These are phyloP conservation scores for Berghia stephanieae DNA, from an alignment of 1,140 invertebrate genomes.

Conservation along the genomic window DNA sequence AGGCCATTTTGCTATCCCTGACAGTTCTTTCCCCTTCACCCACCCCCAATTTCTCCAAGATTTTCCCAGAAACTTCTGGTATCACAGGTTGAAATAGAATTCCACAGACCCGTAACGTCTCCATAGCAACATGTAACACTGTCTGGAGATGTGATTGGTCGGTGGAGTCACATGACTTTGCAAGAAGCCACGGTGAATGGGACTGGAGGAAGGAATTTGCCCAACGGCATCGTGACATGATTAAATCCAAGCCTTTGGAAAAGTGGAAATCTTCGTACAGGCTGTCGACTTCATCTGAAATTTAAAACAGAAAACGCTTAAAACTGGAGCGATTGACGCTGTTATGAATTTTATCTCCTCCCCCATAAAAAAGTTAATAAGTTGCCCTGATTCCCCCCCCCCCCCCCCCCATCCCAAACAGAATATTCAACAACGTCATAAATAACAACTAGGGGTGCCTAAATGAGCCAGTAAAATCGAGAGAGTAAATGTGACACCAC, in stretches of 20 bases:
- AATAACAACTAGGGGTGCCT: too few species aligned
- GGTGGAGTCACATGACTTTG: constrained; percentile 64
- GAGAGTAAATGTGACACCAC: too few species aligned
- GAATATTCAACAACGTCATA: too few species aligned
- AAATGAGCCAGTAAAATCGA: too few species aligned
- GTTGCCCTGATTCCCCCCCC: too few species aligned
- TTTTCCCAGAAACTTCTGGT: constrained; percentile 77
- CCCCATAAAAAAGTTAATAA: too few species aligned
- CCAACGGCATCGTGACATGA: constrained; percentile 78
- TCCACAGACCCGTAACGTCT: constrained; percentile 72
- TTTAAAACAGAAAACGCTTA: constrained; percentile 29
- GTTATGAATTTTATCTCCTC: too few species aligned
- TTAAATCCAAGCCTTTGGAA: constrained; percentile 82
- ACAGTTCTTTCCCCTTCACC: too few species aligned
- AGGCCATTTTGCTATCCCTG: too few species aligned
- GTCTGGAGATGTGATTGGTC: constrained; percentile 72
- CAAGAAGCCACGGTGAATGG: constrained; percentile 87
- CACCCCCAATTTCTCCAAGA: too few species aligned
- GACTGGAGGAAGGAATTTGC: constrained; percentile 88
- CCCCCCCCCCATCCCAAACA: too few species aligned
- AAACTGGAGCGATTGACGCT: too few species aligned
- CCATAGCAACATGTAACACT: constrained; percentile 84
- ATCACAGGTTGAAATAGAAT: constrained; percentile 76
- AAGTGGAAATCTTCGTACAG: constrained; percentile 84
- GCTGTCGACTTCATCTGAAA: constrained; percentile 58